These are phyloP conservation scores for Pedetes capensis DNA, from an alignment of 2,113 vertebrate species.

Conservation along the genomic window DNA sequence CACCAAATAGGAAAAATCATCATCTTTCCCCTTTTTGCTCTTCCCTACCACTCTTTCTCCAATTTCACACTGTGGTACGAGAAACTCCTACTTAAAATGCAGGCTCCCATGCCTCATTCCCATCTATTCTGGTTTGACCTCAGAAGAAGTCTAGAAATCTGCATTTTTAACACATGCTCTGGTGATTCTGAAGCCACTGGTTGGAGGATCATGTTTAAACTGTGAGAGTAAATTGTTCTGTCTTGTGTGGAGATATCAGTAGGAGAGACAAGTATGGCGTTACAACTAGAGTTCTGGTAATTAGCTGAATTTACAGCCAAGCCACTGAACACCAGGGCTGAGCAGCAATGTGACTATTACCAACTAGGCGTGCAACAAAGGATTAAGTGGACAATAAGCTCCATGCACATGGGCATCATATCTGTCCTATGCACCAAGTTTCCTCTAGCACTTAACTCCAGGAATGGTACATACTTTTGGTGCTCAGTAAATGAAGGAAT, in stretches of 20 bases:
- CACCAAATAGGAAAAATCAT: background rate
- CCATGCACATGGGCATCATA: background rate
- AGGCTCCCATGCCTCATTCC: background rate
- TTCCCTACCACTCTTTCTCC: background rate
- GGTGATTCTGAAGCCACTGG: background rate
- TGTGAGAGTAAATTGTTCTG: background rate
- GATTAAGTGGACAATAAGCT: background rate
- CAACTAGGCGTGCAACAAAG: background rate
- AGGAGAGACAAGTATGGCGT: background rate
- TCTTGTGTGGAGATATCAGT: background rate
- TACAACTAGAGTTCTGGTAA: background rate
- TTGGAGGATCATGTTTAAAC: background rate
- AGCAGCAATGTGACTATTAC: background rate
- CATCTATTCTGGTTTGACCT: background rate
- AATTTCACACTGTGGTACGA: background rate
- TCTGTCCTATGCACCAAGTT: background rate
- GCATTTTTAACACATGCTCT: background rate
- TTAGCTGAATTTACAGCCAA: background rate
- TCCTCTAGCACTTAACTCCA: background rate
- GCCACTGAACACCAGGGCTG: background rate
- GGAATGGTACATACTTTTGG: background rate
- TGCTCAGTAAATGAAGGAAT: constrained; percentile 33
- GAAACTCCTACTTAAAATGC: background rate
- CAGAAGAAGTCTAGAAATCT: constrained; percentile 2
- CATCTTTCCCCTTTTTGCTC: background rate